Percentiles rank a stretch among this genome's conserved stretches.
phyloP scores from a whole-genome alignment of 37 sponge, comb jelly and placozoan species.

The Eunapius fragilis region DNA sequence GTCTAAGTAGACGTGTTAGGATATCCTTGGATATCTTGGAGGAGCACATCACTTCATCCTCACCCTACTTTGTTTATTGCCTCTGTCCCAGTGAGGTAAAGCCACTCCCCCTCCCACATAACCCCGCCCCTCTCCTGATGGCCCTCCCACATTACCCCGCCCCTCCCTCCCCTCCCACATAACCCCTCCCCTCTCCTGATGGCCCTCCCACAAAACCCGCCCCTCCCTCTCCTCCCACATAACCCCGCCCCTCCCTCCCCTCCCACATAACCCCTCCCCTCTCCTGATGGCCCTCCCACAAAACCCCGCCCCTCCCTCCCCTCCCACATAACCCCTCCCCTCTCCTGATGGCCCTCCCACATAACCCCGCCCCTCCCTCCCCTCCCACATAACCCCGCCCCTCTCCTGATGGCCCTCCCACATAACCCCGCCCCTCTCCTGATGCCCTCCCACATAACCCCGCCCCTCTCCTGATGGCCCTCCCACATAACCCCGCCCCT shows the following conservation, averaged over 20 bases:
- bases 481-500: not conserved
- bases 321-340: not conserved
- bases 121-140: not conserved
- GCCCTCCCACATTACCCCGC: not conserved
- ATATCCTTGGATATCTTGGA: slow-evolving; percentile 1
- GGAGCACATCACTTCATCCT: slow-evolving; percentile 26
- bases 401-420: not conserved
- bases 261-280: not conserved
- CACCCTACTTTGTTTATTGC: slow-evolving; percentile 29
- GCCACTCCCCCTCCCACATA: not conserved
- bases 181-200: not conserved
- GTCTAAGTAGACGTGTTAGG: not conserved
- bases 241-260: no score
- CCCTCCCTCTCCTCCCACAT: no score
- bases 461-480: not conserved
- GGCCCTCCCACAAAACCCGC: not conserved
- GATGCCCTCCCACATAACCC: not conserved
- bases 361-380: not conserved
- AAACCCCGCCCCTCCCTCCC: not conserved
- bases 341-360: not conserved
- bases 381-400: not conserved
- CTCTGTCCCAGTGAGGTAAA: not conserved
- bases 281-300: not conserved
- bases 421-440: no score
- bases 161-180: not conserved